Conservation (phyloP, 2,797 vertebrate species). For the Acomys russatus region DNA sequence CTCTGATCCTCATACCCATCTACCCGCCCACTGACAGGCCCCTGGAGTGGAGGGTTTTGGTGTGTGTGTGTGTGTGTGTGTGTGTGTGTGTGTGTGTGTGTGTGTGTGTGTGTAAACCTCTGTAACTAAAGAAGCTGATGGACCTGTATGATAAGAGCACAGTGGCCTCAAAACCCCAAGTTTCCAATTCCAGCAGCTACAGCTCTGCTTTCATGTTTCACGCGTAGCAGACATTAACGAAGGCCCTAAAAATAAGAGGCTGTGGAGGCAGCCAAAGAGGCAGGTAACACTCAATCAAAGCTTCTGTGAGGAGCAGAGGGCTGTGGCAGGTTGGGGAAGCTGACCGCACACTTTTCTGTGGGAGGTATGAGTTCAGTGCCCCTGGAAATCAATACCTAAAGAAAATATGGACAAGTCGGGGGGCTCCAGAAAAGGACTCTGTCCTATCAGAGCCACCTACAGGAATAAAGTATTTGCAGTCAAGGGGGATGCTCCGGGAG, state of each 20-base stretch:
- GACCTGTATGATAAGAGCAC: constrained; percentile 61
- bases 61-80: constrained; percentile 67
- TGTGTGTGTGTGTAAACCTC: constrained; percentile 59
- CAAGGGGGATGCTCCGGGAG: neutral
- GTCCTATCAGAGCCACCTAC: neutral
- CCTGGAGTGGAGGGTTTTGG: constrained; percentile 26
- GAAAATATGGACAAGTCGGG: neutral
- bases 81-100: constrained; percentile 65
- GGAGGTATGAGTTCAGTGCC: neutral
- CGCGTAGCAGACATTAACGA: constrained; percentile 84
- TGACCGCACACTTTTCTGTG: constrained; percentile 39
- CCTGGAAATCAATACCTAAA: neutral
- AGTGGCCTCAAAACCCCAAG: constrained; percentile 78
- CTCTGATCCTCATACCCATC: neutral
- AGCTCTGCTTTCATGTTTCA: constrained; percentile 85
- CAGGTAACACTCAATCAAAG: constrained; percentile 87
- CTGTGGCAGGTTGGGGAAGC: constrained; percentile 54
- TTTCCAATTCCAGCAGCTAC: constrained; percentile 75
- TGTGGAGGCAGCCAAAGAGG: constrained; percentile 76
- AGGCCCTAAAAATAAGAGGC: constrained; percentile 87
- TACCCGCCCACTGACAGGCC: neutral
- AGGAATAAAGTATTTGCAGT: neutral
- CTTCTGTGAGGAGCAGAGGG: constrained; percentile 57
- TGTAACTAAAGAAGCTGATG: constrained; percentile 79
- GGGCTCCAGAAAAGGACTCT: neutral